phyloP scores from a whole-genome alignment of 1,140 invertebrate species.

The Hermatobates lingyangjiaoensis region DNA sequence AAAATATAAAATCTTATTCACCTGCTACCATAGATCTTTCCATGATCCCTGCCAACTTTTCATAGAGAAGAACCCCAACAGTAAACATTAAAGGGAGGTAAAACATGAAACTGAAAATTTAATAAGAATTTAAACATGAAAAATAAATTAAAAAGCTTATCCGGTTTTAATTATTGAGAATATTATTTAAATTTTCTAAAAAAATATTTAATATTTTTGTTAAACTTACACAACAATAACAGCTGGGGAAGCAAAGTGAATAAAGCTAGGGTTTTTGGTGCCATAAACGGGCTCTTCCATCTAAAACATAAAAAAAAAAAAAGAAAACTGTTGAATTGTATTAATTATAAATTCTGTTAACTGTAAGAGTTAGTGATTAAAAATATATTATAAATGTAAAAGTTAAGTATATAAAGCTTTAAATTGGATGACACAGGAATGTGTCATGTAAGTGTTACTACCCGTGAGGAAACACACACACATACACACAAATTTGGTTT shows the following conservation, averaged over 20 bases:
- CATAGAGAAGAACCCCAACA: conserved; percentile 19
- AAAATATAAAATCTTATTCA: no score
- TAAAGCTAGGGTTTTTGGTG: conserved; percentile 65
- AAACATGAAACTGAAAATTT: conserved; percentile 19
- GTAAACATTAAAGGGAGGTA: conserved; percentile 20
- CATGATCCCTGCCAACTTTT: conserved; percentile 20
- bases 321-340: background rate
- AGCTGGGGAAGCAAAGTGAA: conserved; percentile 86
- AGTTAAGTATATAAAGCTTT: no score
- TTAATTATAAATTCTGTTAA: background rate
- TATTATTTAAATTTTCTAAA: background rate
- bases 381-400: no score
- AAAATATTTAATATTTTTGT: background rate
- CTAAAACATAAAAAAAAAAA: conserved; percentile 12
- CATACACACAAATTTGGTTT: no score
- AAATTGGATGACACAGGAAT: no score
- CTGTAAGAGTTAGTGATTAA: no score
- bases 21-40: conserved; percentile 21
- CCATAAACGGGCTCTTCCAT: conserved; percentile 60
- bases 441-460: no score
- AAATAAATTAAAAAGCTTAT: background rate
- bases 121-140: conserved; percentile 3
- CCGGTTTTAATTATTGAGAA: background rate
- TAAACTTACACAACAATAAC: conserved; percentile 69
- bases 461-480: no score